Evolutionary conservation across 2,113 vertebrate species (phyloP).

Genomic region (Galbula dea): DNA sequence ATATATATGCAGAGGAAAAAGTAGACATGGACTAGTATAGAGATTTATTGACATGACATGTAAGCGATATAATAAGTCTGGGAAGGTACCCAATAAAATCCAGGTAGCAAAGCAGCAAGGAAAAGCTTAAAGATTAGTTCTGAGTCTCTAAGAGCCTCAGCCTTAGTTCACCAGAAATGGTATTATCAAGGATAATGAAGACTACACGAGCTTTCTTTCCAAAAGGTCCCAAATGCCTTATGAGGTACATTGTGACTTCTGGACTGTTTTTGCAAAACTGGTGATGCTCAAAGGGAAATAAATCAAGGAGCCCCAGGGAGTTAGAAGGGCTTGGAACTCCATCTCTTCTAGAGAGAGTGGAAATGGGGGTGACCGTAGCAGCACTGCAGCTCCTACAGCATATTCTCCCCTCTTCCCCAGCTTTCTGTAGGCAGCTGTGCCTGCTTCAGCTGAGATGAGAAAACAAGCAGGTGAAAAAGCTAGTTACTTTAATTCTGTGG

Average conservation of each 20-base stretch:
- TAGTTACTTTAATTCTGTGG: background rate
- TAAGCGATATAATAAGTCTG: background rate
- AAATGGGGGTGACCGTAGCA: too few relatives aligned
- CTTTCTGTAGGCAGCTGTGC: background rate
- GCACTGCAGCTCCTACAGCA: background rate
- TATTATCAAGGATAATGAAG: background rate
- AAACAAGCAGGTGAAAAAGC: background rate
- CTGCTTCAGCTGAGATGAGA: background rate
- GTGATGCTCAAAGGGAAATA: rapidly evolving
- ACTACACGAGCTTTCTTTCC: background rate
- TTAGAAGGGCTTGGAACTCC: background rate
- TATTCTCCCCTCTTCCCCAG: background rate
- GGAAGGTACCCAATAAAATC: background rate
- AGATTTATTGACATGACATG: background rate
- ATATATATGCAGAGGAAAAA: background rate
- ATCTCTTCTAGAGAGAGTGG: background rate
- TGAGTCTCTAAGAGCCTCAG: background rate
- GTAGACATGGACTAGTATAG: background rate
- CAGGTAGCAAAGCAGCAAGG: background rate
- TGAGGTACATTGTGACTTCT: background rate
- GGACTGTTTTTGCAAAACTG: background rate
- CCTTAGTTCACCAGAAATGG: background rate
- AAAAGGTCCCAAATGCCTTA: background rate
- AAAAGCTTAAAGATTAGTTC: background rate
- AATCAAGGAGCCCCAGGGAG: rapidly evolving